Base-by-base conservation (phyloP, 2,888 invertebrate species). In the Cremastinae sp. region DNA sequence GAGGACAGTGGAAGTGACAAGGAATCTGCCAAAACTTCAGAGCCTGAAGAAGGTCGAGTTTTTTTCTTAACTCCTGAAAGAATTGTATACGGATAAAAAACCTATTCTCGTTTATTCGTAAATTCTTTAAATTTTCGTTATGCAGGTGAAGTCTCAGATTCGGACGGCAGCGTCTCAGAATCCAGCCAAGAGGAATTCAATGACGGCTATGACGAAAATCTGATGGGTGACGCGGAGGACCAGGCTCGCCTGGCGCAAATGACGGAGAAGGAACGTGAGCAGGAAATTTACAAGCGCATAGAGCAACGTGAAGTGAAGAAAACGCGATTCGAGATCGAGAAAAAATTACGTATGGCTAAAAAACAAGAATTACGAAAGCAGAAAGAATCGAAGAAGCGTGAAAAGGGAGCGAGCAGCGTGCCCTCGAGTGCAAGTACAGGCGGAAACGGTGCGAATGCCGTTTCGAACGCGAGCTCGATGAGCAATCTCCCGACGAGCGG, bases 221-320 rank as follows among this genome's bases (percentile, higher is more conserved):
- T 98, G 28, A 98, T 98, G 95, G 98, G 98, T 0, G 98, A 98
- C 89, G 98, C 96, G 75, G 98, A 97, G 81, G 99, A 99, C 91
- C 94, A 96, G 84, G 95, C 96, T 0, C 91, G 96, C 0, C 91
- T 99, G 51, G 97, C 97, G 9, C 94, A 95, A 78, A 95, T 99
- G 93, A 98, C 98, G 0, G 99, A 99, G 88, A 98, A 97, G 85
- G 98, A 99, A 87, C 92, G 99, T 49, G 99, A 99, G 91, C 97
- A 98, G 69, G 98, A 98, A 90, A 95, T 99, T 82, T 99, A 97
- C 90, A 97, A 98, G 88, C 93, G 99, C 62, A 97, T 98, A 61
- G 99, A 99, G 90, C 94, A 97, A 84, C 92, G 98, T 82, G 98
- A 99, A 89, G 93, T 96, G 0, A 95, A 98, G 93, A 96, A 96